Base-by-base conservation (phyloP, 2,888 invertebrate genomes). In the Blastobasis lacticolella region DNA sequence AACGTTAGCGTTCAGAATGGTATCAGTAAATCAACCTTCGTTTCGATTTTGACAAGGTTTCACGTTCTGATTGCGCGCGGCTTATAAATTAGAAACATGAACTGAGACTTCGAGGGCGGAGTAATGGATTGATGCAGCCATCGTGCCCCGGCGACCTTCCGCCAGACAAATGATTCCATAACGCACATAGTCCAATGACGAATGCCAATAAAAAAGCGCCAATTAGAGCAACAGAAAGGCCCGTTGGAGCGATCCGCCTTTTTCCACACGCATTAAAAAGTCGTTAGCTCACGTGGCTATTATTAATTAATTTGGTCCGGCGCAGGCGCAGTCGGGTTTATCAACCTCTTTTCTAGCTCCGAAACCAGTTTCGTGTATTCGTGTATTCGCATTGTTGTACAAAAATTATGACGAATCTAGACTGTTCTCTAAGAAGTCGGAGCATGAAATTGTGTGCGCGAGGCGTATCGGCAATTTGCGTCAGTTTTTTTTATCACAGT, bases 381-480 rank as follows among this genome's bases (percentile, higher is more conserved):
- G 65, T 66, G 59, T 62, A 61, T 55, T 62, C 66, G 57, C 58
- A 61, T 70, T 68, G 63, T 75, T 75, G 75, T 77, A 71, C 71
- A 63, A 75, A 78, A 54, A 67, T 67, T 86, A 84, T 86, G 85
- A 84, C 82, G 80, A 85, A 84, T 85, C 81, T 80, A 74, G 78
- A 77, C 72, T 73, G 73, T 80, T 85, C 84, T 75, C 69, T 67
- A 65, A 73, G 74, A 82, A 79, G 76, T 64, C 75, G 71, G 75
- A 73, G 80, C 87, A 85, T 87, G 85, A 86, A 88, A 87, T 87
- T 86, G 85, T 85, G 88, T 84, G 82, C 86, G 79, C 83, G 83
- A 84, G 81, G 81, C 87, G 86, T 86, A 86, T 86, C 88, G 83
- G 75, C 83, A 81, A 88, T 87, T 88, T 82, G 86, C 86, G 85